Evolutionary conservation across 2,888 invertebrate species (phyloP).

Genomic region (Sesia apiformis): DNA sequence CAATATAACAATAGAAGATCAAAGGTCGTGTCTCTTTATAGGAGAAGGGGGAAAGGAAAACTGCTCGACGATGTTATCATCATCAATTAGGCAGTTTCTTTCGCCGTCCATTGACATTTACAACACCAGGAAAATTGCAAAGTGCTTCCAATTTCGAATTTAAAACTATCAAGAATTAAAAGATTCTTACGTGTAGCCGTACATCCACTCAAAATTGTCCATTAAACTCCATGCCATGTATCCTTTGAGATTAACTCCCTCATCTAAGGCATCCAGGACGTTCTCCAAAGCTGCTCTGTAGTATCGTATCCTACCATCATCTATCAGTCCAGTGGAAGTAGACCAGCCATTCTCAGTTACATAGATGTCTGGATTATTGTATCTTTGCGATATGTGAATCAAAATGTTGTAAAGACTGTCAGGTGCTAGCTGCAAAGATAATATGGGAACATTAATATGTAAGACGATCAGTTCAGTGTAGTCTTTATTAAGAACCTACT

Average conservation of each 20-base stretch:
- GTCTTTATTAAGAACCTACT: no score
- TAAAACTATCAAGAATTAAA: no score
- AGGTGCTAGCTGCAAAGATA: constrained; percentile 54
- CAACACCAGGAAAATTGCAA: neutral
- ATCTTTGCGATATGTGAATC: constrained; percentile 49
- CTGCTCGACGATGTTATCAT: no score
- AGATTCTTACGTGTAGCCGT: constrained; percentile 34
- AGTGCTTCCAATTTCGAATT: no score
- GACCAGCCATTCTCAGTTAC: constrained; percentile 68
- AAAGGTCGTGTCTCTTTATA: no score
- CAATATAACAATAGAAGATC: no score
- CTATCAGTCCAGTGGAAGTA: constrained; percentile 33
- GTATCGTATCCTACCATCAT: constrained; percentile 31
- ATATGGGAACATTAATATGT: neutral
- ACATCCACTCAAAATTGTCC: constrained; percentile 16
- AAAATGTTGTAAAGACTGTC: constrained; percentile 74
- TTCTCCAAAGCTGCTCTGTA: constrained; percentile 29
- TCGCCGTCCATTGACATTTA: neutral
- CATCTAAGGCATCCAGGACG: constrained; percentile 25
- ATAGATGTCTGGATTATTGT: constrained; percentile 65
- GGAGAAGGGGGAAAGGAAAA: no score
- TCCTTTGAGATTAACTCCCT: constrained; percentile 50
- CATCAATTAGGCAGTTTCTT: no score
- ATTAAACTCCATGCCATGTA: constrained; percentile 14
- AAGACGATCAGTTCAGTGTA: no score